Evolutionary conservation across 1,140 invertebrate genomes (phyloP).

Genomic region (Melanaphis sacchari): DNA sequence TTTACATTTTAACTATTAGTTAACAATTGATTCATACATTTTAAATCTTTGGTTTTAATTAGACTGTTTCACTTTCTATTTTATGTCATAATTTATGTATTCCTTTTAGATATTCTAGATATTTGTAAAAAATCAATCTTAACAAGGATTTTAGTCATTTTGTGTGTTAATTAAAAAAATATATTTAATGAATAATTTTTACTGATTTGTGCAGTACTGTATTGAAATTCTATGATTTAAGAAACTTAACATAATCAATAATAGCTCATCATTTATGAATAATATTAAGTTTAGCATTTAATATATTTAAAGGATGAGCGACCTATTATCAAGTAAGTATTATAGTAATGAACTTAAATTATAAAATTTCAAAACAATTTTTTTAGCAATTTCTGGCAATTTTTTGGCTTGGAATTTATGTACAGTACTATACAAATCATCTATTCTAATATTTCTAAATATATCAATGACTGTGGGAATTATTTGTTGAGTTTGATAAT

Average conservation of each 20-base stretch:
- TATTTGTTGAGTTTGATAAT: neutral
- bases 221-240: no score
- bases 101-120: neutral
- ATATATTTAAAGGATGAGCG: neutral
- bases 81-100: neutral
- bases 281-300: no score
- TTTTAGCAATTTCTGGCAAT: neutral
- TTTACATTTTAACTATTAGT: neutral
- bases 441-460: slow-evolving; percentile 8
- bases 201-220: no score
- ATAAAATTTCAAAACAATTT: neutral
- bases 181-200: no score
- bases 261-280: no score
- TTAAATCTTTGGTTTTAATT: neutral
- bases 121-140: neutral
- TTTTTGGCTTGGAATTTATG: slow-evolving; percentile 10
- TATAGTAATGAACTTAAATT: neutral
- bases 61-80: neutral
- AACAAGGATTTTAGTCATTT: no score
- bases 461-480: neutral
- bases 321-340: neutral
- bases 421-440: slow-evolving; percentile 3
- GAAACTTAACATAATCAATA: no score
- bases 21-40: neutral
- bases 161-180: no score